These are phyloP conservation scores for Carcinoscorpius rotundicauda DNA, from an alignment of 1,140 invertebrate species.

Conservation along the genomic window DNA sequence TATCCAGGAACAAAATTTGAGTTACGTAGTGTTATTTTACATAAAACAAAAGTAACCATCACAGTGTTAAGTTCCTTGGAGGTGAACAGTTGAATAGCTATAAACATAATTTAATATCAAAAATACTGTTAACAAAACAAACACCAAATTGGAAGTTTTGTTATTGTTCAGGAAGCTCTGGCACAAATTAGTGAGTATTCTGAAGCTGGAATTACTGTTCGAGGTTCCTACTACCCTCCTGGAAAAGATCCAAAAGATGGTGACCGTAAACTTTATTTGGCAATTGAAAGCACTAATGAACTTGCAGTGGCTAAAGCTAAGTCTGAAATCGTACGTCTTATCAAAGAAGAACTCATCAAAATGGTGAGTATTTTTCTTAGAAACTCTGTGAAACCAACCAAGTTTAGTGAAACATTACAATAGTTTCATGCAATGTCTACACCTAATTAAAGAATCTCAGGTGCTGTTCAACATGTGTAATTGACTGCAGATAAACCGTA, in stretches of 20 bases:
- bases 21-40: no score
- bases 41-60: no score
- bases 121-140: neutral
- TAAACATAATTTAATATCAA: neutral
- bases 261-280: conserved; percentile 91
- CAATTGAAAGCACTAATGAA: conserved; percentile 97
- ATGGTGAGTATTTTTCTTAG: conserved; percentile 58
- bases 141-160: no score
- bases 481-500: neutral
- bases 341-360: conserved; percentile 94
- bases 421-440: neutral
- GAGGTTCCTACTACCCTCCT: conserved; percentile 88
- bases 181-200: conserved; percentile 98
- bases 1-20: no score
- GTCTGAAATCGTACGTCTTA: conserved; percentile 92
- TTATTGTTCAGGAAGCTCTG: conserved; percentile 62
- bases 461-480: neutral
- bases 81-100: neutral
- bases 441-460: neutral
- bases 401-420: neutral
- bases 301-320: conserved; percentile 95
- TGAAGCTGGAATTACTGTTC: conserved; percentile 94
- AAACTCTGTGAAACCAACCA: neutral
- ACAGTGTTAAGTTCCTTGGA: no score
- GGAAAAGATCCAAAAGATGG: conserved; percentile 74